Evolutionary conservation across 2,113 vertebrate species (phyloP), one percentile per base, ranked within the genome.

Genomic region (Natator depressus): DNA sequence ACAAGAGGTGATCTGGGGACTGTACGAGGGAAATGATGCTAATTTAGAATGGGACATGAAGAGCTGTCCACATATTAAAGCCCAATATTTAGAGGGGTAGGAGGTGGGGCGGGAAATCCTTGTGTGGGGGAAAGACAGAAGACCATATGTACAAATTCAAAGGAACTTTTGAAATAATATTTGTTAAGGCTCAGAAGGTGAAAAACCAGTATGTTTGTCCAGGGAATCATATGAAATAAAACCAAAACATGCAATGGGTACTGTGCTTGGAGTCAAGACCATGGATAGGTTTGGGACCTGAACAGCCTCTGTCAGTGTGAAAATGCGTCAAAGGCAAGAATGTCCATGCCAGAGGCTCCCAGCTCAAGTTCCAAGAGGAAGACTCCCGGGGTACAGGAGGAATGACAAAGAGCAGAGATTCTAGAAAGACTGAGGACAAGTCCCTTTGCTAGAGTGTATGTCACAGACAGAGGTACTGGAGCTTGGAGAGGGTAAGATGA

Each of bases 221-320:
- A 94, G 96, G 93, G 96, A 97, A 85, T 79, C 85, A 49, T 83
- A 38, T n/a, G 87, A 85, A 93, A 94, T 95, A 95, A 95, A 95
- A 76, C 54, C 92, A 85, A 79, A 97, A 96, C 93, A 0, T 1
- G 10, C 55, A 89, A 86, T 87, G 93, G 72, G 59, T 0, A 35
- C 13, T 38, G 46, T 47, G 2, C 22, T 35, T 92, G 50, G 50
- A 84, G 89, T 95, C 85, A 91, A 84, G 90, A 95, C 50, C 47
- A 51, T 76, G 54, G 31, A 47, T 11, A 25, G 81, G 81, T 0
- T 0, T 87, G 19, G 1, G 0, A 1, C 92, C 93, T 90, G 81
- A 93, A 88, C 83, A 89, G 69, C 89, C 93, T 97, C 84, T 88
- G 27, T 92, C 27, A 47, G 65, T 31, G 75, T 93, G 83, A 57